Percentiles rank a stretch among this genome's conserved stretches.
Conservation (phyloP, 2,113 vertebrate species). For the Eudorcas thomsonii region DNA sequence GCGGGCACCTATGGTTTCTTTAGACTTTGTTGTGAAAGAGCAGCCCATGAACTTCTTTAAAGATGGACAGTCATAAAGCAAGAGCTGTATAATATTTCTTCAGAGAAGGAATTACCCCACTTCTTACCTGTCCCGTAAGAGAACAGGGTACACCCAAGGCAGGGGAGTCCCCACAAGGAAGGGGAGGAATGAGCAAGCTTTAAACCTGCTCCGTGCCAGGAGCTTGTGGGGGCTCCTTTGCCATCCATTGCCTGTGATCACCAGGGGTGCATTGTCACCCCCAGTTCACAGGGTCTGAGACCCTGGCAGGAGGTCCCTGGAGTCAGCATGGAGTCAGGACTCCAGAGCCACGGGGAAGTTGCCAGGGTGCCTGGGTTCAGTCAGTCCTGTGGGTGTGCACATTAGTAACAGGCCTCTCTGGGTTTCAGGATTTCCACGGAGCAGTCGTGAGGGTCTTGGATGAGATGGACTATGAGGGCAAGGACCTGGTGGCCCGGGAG, state of each 20-base stretch:
- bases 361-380: neutral
- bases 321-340: neutral
- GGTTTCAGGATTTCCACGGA: conserved; percentile 89
- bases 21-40: neutral
- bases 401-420: neutral
- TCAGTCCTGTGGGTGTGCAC: neutral
- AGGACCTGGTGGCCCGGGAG: conserved; percentile 81
- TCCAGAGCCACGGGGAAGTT: neutral
- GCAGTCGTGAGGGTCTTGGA: conserved; percentile 82
- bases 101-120: neutral
- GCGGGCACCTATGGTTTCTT: neutral
- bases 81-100: neutral
- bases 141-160: neutral
- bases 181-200: neutral
- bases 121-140: neutral
- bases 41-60: neutral
- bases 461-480: conserved; percentile 76
- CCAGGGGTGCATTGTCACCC: neutral
- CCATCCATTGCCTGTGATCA: neutral
- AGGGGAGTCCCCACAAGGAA: neutral
- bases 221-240: neutral
- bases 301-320: neutral
- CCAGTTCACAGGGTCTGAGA: neutral
- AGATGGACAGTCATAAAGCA: neutral
- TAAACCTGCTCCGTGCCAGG: neutral